Conservation (phyloP, 2,797 vertebrate genomes). For the Tolypeutes matacus region DNA sequence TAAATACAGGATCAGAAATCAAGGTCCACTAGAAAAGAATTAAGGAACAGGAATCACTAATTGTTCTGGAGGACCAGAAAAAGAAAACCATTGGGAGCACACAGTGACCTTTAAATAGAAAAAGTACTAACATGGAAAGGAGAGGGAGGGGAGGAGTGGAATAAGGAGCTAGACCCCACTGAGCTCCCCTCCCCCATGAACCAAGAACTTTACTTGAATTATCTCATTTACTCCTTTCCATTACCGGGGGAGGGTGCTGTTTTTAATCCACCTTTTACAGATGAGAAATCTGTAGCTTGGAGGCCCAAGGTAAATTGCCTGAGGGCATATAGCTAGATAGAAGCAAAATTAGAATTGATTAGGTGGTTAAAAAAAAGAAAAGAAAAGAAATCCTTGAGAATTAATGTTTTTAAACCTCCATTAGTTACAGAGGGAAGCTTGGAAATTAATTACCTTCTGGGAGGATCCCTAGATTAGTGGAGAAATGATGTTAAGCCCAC, state of each 20-base stretch:
- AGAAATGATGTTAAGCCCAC: conserved; percentile 41
- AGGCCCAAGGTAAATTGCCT: conserved; percentile 39
- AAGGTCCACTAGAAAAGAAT: conserved; percentile 26
- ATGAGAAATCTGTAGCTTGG: conserved; percentile 37
- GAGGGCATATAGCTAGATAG: neutral
- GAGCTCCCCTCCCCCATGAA: neutral
- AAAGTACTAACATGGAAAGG: neutral
- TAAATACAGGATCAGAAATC: neutral
- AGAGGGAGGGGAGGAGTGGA: accelerated
- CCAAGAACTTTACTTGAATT: neutral
- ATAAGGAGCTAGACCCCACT: neutral
- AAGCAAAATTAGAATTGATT: conserved; percentile 56
- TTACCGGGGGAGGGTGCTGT: neutral
- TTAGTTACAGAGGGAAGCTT: conserved; percentile 46
- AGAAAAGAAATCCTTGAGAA: conserved; percentile 58
- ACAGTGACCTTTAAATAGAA: conserved; percentile 25
- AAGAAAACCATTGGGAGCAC: neutral
- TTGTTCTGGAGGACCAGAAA: neutral
- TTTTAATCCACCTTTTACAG: conserved; percentile 31
- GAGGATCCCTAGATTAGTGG: conserved; percentile 60
- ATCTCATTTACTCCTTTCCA: conserved; percentile 61
- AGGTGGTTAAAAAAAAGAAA: neutral
- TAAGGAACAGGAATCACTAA: neutral
- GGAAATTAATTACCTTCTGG: conserved; percentile 66
- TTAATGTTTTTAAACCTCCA: conserved; percentile 64